phyloP scores from a whole-genome alignment of 2,113 vertebrate genomes.

The Rattus rattus region DNA sequence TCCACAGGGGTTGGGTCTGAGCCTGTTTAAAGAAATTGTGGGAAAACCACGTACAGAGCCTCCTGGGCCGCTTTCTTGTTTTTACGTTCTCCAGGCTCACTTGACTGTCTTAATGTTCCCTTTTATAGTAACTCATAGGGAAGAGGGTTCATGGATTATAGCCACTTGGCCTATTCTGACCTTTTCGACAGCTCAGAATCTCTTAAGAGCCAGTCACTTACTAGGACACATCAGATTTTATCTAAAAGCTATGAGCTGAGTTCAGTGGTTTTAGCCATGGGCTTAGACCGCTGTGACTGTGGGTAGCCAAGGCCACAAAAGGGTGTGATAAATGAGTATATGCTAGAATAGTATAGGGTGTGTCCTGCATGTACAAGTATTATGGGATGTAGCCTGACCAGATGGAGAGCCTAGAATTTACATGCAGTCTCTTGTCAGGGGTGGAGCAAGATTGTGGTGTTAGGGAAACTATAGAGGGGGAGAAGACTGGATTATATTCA shows the following conservation, averaged over 20 bases:
- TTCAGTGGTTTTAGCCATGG: slow-evolving; percentile 19
- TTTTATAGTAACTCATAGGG: background rate
- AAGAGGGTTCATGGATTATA: slow-evolving; percentile 29
- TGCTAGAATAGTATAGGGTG: slow-evolving; percentile 47
- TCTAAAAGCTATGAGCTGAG: slow-evolving; percentile 53
- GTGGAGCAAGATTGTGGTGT: background rate
- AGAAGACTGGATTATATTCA: background rate
- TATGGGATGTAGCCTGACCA: background rate
- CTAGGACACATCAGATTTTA: slow-evolving; percentile 21
- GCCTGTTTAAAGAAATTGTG: background rate
- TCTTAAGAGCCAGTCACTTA: slow-evolving; percentile 14
- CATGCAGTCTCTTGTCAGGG: background rate
- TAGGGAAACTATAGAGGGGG: background rate
- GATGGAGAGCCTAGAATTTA: slow-evolving; percentile 28
- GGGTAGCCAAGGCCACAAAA: slow-evolving; percentile 47
- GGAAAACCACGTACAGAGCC: background rate
- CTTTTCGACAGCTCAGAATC: background rate
- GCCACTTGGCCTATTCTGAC: background rate
- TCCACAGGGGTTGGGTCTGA: background rate
- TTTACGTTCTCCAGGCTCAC: background rate
- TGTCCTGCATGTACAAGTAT: slow-evolving; percentile 40
- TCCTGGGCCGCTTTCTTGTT: slow-evolving; percentile 14
- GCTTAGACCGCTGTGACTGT: background rate
- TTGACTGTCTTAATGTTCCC: slow-evolving; percentile 3
- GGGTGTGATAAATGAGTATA: slow-evolving; percentile 31